A percentile compares a stretch with the other conserved stretches of the same genome.
These are phyloP conservation scores for Lophura nycthemera DNA, from an alignment of 2,113 vertebrate genomes.

Conservation along the genomic window DNA sequence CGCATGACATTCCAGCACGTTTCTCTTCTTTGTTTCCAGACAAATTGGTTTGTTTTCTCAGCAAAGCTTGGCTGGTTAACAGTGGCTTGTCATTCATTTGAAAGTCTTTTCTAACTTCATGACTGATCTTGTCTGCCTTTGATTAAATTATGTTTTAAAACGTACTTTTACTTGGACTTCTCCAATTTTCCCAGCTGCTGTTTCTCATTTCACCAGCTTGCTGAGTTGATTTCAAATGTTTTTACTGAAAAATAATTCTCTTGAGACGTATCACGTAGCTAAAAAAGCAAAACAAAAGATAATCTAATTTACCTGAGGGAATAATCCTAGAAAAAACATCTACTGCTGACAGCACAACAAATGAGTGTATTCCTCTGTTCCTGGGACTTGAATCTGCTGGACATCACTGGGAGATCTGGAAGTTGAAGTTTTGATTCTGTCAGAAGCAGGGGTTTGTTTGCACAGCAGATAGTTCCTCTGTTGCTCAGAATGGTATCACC, in stretches of 20 bases:
- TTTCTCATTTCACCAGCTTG: neutral
- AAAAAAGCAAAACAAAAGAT: neutral
- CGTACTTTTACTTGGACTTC: neutral
- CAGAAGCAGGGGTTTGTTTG: neutral
- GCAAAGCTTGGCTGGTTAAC: constrained; percentile 1
- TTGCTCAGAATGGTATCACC: neutral
- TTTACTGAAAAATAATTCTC: neutral
- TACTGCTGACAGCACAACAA: neutral
- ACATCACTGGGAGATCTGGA: neutral
- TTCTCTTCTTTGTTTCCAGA: neutral
- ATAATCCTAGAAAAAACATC: neutral
- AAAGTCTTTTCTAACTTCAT: constrained; percentile 28
- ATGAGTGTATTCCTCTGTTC: neutral
- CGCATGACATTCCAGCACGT: neutral
- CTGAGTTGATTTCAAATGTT: neutral
- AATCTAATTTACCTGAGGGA: neutral
- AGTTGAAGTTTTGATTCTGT: neutral
- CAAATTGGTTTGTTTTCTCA: constrained; percentile 40
- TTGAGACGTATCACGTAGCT: neutral
- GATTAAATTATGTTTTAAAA: constrained; percentile 22
- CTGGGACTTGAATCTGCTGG: neutral
- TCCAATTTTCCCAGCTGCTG: neutral
- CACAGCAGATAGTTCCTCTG: neutral
- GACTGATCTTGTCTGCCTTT: constrained; percentile 14
- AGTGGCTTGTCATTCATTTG: constrained; percentile 32